Evolutionary conservation across 1,140 invertebrate genomes (phyloP), one percentile per base, ranked within the genome.

Genomic region (Drosophila micromelanica): DNA sequence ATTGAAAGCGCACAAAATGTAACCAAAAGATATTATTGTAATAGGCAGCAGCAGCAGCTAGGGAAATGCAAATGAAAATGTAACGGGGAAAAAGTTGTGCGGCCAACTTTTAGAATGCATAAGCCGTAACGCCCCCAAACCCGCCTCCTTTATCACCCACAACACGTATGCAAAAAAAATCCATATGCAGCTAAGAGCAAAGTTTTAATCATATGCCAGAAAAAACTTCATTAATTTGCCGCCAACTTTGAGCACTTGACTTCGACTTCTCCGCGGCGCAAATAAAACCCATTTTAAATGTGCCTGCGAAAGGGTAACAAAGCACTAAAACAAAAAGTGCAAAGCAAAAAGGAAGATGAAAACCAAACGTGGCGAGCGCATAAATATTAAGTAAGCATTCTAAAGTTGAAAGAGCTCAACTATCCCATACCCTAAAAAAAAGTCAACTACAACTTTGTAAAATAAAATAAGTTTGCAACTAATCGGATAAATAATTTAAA

Each of bases 161-260:
- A 17, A n/a, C 48, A 69, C 70, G 73, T 51, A 84, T 64, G 63
- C 49, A 63, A 63, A 59, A 63, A 59, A 30, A 57, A 43, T 13
- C 12, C 27, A 13, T 20, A 43, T 79, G 72, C 65, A 71, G 55
- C 73, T 69, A 37, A 85, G 65, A 72, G 75, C 45, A 82, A 87
- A 86, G 81, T 86, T 86, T 82, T 82, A 86, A 87, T 89, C 81
- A 78, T 76, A 82, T 82, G 67, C 78, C 55, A 30, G 78, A 43
- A 63, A 35, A 72, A 73, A 87, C 67, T 87, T 86, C 78, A 82
- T 86, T 86, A 82, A 82, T 86, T 87, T 85, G 70, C 78, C 42
- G 49, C 42, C 62, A 81, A 78, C 78, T 85, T 81, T 78, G 45
- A 52, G 42, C 75, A 79, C 73, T 79, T 75, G 80, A 65, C 80